phyloP scores from a whole-genome alignment of 1,140 invertebrate species.

The Drosophila gunungcola region DNA sequence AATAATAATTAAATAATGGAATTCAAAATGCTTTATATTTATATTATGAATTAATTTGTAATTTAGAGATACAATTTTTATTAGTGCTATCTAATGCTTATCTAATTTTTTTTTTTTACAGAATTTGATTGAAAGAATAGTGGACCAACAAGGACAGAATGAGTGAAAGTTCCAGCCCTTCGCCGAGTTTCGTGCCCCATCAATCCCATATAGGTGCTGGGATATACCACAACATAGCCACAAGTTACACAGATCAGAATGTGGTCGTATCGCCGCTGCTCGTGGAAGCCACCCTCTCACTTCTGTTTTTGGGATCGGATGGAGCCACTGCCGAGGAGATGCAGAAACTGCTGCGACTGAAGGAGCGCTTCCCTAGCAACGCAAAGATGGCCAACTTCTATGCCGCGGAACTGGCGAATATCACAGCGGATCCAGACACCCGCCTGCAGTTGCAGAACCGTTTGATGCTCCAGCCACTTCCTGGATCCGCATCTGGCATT shows the following conservation, averaged over 20 bases:
- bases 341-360: constrained; percentile 54
- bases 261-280: constrained; percentile 72
- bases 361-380: constrained; percentile 74
- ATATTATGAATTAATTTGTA: neutral
- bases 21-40: too few species aligned
- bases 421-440: constrained; percentile 56
- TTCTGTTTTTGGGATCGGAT: constrained; percentile 76
- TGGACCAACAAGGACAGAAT: constrained; percentile 28
- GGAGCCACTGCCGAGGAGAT: constrained; percentile 74
- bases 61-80: too few species aligned
- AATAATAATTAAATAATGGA: too few species aligned
- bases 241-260: constrained; percentile 54
- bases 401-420: constrained; percentile 57
- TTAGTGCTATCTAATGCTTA: too few species aligned
- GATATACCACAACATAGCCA: constrained; percentile 60
- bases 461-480: constrained; percentile 41
- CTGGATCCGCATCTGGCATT: constrained; percentile 6
- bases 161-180: constrained; percentile 38
- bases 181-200: constrained; percentile 1
- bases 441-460: constrained; percentile 58
- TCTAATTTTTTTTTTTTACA: neutral
- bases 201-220: constrained; percentile 48
- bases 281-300: constrained; percentile 64
- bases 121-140: neutral
- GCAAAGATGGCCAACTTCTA: constrained; percentile 83